Base-by-base conservation (phyloP, 2,797 vertebrate genomes). In the Ptychobarbus kaznakovi region DNA sequence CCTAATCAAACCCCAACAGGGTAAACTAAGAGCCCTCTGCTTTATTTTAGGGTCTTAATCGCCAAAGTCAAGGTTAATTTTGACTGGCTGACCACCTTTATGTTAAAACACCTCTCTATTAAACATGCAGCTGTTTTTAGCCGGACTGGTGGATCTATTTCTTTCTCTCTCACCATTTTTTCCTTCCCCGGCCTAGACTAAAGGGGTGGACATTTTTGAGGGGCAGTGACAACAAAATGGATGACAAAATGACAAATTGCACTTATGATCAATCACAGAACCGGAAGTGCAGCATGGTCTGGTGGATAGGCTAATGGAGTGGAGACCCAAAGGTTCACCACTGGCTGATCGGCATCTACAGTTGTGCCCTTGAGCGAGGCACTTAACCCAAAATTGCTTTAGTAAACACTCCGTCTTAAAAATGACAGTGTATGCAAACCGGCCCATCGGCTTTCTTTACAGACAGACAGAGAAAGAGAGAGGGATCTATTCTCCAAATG, bases 221-320 rank as follows among this genome's bases (percentile, higher is more conserved):
- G 89, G 81, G 75, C 82, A 85, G 89, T 92, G 90, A 92, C 90
- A 93, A 92, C 90, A 91, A 91, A 91, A 87, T 87, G 87, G 85
- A 86, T 84, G 88, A 90, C 90, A 90, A 91, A 91, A 92, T 91
- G 84, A 91, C 83, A 91, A 87, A 93, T 87, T 91, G 87, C 89
- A 90, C 89, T 92, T 92, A 85, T 89, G 83, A 92, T 94, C 91
- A 92, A 91, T 93, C 89, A 91, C 83, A 86, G 87, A 90, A 90
- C 89, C 91, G 81, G 82, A 88, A 88, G 89, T 88, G 87, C 86
- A 91, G 81, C 90, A 92, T 92, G 93, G 90, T 93, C 91, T 87
- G 89, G 61, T 92, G 91, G 86, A 90, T 89, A 78, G 90, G 89
- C 89, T 93, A 92, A 93, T 93, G 90, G 91, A 91, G 90, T 88